phyloP scores from a whole-genome alignment of 1,140 invertebrate species.

The Cotesia typhae region DNA sequence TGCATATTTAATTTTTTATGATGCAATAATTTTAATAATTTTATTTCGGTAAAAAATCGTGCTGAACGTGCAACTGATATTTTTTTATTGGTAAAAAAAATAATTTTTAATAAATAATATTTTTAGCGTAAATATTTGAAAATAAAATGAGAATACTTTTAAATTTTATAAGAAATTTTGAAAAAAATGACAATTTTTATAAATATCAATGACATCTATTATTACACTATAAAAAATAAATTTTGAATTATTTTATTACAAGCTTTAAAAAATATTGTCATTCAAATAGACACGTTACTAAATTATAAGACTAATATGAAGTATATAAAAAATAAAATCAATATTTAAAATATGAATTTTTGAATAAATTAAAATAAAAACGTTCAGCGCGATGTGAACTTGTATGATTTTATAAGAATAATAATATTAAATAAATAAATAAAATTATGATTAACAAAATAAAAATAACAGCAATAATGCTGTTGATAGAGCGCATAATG shows the following conservation, averaged over 20 bases:
- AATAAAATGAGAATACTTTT: no score
- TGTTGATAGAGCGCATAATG: slow-evolving; percentile 35
- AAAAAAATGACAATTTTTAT: no score
- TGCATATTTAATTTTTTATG: background rate
- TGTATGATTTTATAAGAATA: background rate
- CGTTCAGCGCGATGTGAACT: slow-evolving; percentile 11
- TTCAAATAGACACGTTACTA: no score
- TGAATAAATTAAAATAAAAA: background rate
- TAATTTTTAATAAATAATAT: no score
- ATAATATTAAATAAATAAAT: background rate
- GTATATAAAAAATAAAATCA: background rate
- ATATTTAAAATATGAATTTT: background rate
- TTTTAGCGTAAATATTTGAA: no score
- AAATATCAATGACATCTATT: no score
- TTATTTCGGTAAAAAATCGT: slow-evolving; percentile 2
- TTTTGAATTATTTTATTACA: no score
- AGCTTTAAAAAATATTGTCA: no score
- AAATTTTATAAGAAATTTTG: no score
- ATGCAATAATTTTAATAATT: background rate
- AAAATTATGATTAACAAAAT: slow-evolving; percentile 16
- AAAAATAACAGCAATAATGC: slow-evolving; percentile 9
- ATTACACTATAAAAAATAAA: no score
- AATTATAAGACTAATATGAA: background rate
- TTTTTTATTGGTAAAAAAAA: background rate
- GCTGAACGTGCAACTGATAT: slow-evolving; percentile 19